Conservation (phyloP, 2,797 vertebrate genomes). For the Australoheros facetus region DNA sequence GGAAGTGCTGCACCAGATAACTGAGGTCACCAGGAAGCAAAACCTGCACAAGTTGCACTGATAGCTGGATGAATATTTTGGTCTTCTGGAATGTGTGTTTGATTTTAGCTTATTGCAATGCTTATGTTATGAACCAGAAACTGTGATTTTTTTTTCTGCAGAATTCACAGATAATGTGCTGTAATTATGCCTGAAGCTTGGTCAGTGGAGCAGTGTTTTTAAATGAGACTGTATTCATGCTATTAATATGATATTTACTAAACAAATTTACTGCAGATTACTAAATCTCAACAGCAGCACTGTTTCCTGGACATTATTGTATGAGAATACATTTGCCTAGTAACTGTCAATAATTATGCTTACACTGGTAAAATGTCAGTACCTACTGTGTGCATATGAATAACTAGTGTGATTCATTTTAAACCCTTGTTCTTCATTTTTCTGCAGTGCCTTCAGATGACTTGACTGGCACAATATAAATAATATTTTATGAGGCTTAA, state of each 20-base stretch:
- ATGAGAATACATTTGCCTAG: not conserved
- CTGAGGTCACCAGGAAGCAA: not conserved
- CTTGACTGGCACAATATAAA: not conserved
- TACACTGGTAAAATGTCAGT: not conserved
- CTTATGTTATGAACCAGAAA: not conserved
- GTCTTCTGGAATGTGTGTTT: not conserved
- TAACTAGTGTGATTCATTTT: not conserved
- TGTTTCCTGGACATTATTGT: not conserved
- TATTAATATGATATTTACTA: not conserved
- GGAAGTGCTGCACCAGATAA: not conserved
- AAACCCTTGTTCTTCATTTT: not conserved
- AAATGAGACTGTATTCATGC: not conserved
- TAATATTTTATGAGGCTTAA: not conserved
- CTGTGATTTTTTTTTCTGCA: not conserved
- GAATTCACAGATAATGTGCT: not conserved
- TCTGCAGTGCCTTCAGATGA: not conserved
- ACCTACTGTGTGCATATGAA: not conserved
- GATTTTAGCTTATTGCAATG: conserved; percentile 1
- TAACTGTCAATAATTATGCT: not conserved
- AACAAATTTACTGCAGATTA: not conserved
- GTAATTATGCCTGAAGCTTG: not conserved
- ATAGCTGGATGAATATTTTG: not conserved
- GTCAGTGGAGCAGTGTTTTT: not conserved
- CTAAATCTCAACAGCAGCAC: not conserved
- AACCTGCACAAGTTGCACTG: not conserved